These are phyloP conservation scores for Phataginus tetradactyla DNA, from an alignment of 2,797 vertebrate species.

Conservation along the genomic window DNA sequence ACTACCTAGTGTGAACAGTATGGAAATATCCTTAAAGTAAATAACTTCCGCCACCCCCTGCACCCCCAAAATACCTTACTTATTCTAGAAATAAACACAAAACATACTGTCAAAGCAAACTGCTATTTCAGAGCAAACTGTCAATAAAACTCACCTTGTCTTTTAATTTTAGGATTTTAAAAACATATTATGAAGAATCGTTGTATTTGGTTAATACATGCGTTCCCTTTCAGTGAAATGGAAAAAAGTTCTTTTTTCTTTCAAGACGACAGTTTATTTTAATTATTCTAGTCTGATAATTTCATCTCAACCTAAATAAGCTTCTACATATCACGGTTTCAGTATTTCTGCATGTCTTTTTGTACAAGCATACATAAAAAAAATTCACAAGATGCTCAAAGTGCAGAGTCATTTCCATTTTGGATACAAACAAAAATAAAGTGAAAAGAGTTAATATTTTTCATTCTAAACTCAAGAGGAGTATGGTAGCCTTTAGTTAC, in stretches of 20 bases:
- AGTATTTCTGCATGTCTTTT: neutral
- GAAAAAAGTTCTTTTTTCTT: neutral
- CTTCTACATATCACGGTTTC: neutral
- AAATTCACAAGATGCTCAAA: neutral
- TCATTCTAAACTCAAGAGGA: neutral
- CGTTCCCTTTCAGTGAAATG: neutral
- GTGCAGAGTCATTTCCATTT: neutral
- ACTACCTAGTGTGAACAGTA: neutral
- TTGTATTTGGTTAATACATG: neutral
- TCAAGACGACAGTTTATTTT: conserved; percentile 3
- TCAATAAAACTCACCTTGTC: neutral
- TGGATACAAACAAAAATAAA: neutral
- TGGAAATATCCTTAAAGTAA: neutral
- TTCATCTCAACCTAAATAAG: neutral
- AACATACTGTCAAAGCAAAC: neutral
- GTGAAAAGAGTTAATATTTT: neutral
- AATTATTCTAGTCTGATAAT: neutral
- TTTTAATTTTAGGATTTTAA: conserved; percentile 26
- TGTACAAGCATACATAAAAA: neutral
- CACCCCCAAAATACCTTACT: neutral
- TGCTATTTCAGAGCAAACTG: neutral
- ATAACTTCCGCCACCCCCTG: neutral
- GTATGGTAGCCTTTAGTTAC: neutral
- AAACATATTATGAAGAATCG: neutral
- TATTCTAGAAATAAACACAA: neutral